phyloP scores from a whole-genome alignment of 2,113 vertebrate genomes.

The Neodontobutis hainanensis region DNA sequence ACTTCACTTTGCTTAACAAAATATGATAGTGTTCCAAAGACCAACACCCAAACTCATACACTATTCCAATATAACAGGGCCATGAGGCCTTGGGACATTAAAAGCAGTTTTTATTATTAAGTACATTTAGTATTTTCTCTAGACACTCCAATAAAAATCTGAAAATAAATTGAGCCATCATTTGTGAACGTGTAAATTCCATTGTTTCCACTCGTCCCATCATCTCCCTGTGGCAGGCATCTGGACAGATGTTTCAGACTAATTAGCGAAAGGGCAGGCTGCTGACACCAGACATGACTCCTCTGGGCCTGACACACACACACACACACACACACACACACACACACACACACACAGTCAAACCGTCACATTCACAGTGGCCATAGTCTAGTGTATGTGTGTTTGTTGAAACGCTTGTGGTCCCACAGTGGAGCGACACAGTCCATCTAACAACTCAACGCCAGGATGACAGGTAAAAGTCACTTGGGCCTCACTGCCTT shows the following conservation, averaged over 20 bases:
- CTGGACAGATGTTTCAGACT: slow-evolving; percentile 67
- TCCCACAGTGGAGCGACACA: slow-evolving; percentile 5
- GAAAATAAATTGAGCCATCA: background rate
- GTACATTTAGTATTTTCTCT: too few species aligned
- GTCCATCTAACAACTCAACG: slow-evolving; percentile 18
- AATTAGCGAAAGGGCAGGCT: slow-evolving; percentile 71
- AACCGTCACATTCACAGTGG: background rate
- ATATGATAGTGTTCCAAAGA: too few species aligned
- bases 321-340: too few species aligned
- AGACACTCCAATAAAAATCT: too few species aligned
- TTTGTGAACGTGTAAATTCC: slow-evolving; percentile 1
- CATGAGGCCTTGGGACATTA: too few species aligned
- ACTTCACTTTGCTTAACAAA: too few species aligned
- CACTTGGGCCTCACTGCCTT: slow-evolving; percentile 13
- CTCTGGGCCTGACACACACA: slow-evolving; percentile 37
- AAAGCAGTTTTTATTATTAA: too few species aligned
- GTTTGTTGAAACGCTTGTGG: background rate
- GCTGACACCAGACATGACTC: slow-evolving; percentile 56
- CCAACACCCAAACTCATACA: too few species aligned
- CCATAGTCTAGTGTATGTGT: background rate
- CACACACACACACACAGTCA: background rate
- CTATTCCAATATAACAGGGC: too few species aligned
- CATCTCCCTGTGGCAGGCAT: slow-evolving; percentile 43
- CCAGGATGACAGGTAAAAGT: slow-evolving; percentile 17
- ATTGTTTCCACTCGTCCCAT: slow-evolving; percentile 38